These are phyloP conservation scores for Hylomyscus alleni DNA, from an alignment of 2,797 vertebrate species.

Conservation along the genomic window DNA sequence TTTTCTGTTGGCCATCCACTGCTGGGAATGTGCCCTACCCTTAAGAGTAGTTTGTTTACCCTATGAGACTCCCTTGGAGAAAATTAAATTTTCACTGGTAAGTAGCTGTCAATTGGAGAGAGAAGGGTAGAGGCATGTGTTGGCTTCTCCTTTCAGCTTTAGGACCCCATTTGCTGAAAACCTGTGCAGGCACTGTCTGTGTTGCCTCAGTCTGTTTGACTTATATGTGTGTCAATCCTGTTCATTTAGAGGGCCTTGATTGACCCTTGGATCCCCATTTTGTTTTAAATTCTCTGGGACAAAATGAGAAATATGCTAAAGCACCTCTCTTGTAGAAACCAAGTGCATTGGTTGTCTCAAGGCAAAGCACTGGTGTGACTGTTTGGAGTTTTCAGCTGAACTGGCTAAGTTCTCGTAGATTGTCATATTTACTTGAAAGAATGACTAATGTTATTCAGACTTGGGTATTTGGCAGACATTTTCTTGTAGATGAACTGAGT, in stretches of 20 bases:
- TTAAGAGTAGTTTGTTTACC: not conserved
- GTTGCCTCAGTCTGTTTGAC: not conserved
- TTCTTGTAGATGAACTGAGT: constrained; percentile 71
- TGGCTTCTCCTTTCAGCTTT: not conserved
- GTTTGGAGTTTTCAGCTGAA: constrained; percentile 46
- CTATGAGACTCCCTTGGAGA: not conserved
- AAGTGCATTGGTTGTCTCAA: not conserved
- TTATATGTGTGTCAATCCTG: not conserved
- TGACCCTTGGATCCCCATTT: not conserved
- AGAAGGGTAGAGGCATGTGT: too few species aligned
- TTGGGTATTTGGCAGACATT: constrained; percentile 76
- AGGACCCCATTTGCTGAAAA: not conserved
- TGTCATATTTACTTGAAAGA: constrained; percentile 76
- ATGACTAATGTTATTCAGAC: constrained; percentile 78
- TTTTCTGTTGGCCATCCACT: not conserved
- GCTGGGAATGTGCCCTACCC: not conserved
- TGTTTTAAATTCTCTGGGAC: constrained; percentile 26
- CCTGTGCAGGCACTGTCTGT: not conserved
- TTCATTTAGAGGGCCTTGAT: not conserved
- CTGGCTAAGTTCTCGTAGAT: constrained; percentile 62
- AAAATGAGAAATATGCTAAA: constrained; percentile 15
- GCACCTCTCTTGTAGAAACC: constrained; percentile 21
- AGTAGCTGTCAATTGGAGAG: not conserved
- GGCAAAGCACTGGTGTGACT: not conserved
- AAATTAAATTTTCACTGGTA: not conserved